Evolutionary conservation across 2,888 invertebrate species (phyloP).

Genomic region (Rhamphomyia laevipes): DNA sequence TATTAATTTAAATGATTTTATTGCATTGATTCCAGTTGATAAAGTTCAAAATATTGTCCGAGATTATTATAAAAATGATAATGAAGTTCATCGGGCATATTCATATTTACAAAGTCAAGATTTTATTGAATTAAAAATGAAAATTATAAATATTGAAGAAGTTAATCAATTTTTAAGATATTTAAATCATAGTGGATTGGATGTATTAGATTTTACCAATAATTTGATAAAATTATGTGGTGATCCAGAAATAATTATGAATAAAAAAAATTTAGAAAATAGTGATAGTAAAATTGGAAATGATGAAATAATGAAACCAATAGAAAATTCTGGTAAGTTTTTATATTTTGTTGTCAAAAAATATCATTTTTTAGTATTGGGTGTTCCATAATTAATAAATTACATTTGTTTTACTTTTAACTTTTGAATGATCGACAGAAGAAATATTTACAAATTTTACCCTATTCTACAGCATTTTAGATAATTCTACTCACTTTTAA

Average conservation of each 20-base stretch:
- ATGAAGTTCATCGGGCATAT: slow-evolving; percentile 29
- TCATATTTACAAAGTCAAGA: slow-evolving; percentile 25
- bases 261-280: background rate
- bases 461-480: too few species aligned
- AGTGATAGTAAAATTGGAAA: slow-evolving; percentile 1
- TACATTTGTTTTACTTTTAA: too few species aligned
- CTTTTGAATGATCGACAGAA: too few species aligned
- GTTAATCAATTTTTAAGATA: slow-evolving; percentile 27
- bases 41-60: slow-evolving; percentile 28
- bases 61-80: slow-evolving; percentile 29
- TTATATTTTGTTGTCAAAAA: too few species aligned
- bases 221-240: slow-evolving; percentile 22
- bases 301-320: background rate
- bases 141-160: slow-evolving; percentile 26
- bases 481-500: too few species aligned
- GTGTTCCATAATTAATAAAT: too few species aligned
- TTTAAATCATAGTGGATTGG: slow-evolving; percentile 30
- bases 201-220: slow-evolving; percentile 25
- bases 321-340: too few species aligned
- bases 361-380: too few species aligned
- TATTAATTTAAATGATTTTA: slow-evolving; percentile 31
- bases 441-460: too few species aligned
- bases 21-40: slow-evolving; percentile 26
- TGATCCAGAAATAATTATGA: slow-evolving; percentile 9
- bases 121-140: slow-evolving; percentile 23